Percentiles rank a stretch among this genome's conserved stretches.
Conservation (phyloP, 2,113 vertebrate species). For the Stomatorhinus ivindoensis region DNA sequence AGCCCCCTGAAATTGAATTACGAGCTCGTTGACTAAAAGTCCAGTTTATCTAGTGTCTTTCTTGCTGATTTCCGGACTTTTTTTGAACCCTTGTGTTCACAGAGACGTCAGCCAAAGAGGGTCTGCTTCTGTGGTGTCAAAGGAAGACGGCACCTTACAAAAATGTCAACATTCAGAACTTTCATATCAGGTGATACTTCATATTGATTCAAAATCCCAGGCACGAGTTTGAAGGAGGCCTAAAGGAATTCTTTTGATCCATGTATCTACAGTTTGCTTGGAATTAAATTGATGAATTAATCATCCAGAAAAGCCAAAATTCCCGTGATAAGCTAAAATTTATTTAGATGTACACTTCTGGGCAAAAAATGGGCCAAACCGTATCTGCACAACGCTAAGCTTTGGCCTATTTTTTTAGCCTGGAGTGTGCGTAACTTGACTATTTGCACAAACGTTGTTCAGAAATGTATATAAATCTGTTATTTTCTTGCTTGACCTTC, state of each 20-base stretch:
- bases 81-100: not conserved
- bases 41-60: not conserved
- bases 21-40: not conserved
- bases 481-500: not conserved
- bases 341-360: not conserved
- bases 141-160: slow-evolving; percentile 87
- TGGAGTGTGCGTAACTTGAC: not conserved
- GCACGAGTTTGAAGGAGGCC: not conserved
- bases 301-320: not conserved
- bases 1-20: not conserved
- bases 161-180: slow-evolving; percentile 89
- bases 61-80: not conserved
- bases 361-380: not conserved
- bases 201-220: not conserved
- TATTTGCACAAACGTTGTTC: not conserved
- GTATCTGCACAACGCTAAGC: not conserved
- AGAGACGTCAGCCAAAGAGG: slow-evolving; percentile 91
- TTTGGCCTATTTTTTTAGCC: not conserved
- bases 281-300: not conserved
- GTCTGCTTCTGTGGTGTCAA: slow-evolving; percentile 85
- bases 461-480: not conserved
- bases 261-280: not conserved
- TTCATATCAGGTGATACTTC: slow-evolving; percentile 78
- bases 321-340: not conserved
- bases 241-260: not conserved